Percentiles rank a stretch among this genome's conserved stretches.
These are phyloP conservation scores for Leptoteleia sp. DNA, from an alignment of 1,140 invertebrate genomes.

Conservation along the genomic window DNA sequence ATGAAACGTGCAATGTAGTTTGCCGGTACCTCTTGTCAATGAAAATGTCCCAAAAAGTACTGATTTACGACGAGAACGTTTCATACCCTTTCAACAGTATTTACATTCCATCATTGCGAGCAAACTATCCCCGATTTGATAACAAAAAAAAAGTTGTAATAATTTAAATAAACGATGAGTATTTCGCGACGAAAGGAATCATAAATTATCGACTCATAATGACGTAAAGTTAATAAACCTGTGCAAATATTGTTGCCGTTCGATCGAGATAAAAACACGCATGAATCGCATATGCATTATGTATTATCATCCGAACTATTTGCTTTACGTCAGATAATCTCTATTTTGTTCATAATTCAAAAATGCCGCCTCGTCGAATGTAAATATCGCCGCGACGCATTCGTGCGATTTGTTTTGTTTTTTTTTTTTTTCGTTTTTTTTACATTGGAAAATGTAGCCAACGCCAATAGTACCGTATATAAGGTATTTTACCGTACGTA, in stretches of 20 bases:
- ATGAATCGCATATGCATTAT: conserved; percentile 20
- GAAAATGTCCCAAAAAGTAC: too few species aligned
- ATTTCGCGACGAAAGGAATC: not conserved
- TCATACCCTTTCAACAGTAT: too few species aligned
- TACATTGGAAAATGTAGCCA: conserved; percentile 3
- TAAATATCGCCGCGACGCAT: conserved; percentile 20
- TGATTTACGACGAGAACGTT: too few species aligned
- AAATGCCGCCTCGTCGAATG: conserved; percentile 28
- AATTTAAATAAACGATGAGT: conserved; percentile 2
- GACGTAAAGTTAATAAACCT: conserved; percentile 23
- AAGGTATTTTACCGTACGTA: conserved; percentile 31
- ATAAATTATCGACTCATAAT: not conserved
- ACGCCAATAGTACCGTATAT: conserved; percentile 13
- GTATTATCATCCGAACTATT: conserved; percentile 38
- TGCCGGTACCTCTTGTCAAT: too few species aligned
- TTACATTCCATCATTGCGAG: too few species aligned
- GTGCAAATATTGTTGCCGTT: conserved; percentile 29
- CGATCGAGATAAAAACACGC: conserved; percentile 32
- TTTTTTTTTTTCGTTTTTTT: too few species aligned
- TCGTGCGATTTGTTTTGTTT: conserved; percentile 10
- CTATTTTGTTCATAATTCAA: conserved; percentile 51
- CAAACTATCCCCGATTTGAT: too few species aligned
- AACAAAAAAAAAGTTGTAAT: too few species aligned
- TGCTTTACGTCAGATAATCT: conserved; percentile 41
- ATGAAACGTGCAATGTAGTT: too few species aligned